A percentile compares a stretch with the other conserved stretches of the same genome.
Evolutionary conservation across 64 coral and sea anemone genomes (phyloP).

Genomic region (Hydrozoanthus tunicans): DNA sequence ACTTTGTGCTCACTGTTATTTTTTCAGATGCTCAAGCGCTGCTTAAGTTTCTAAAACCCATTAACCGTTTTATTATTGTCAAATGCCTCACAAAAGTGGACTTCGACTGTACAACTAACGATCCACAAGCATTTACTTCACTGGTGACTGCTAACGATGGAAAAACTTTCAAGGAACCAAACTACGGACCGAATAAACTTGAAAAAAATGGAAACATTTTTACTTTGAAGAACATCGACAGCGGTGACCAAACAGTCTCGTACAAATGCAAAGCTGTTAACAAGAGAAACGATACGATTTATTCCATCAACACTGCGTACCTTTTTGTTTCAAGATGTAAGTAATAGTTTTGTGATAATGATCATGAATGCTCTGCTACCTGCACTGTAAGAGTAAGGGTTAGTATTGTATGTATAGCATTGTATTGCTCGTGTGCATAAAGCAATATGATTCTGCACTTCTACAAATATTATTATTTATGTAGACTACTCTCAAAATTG

Average conservation of each 20-base stretch:
- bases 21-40: no score
- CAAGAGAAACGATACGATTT: not conserved
- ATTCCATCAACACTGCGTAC: not conserved
- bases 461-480: not conserved
- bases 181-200: not conserved
- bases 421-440: no score
- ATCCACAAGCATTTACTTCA: not conserved
- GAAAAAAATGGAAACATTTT: not conserved
- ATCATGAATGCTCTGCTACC: no score
- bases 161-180: not conserved
- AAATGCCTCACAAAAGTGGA: not conserved
- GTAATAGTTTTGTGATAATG: no score
- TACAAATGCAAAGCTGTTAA: conserved; percentile 5
- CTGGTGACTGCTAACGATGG: not conserved
- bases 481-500: no score
- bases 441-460: no score
- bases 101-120: not conserved
- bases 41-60: no score
- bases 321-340: no score
- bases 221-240: not conserved
- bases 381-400: no score
- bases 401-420: no score
- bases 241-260: not conserved
- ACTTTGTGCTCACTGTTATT: no score
- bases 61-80: no score